phyloP scores from a whole-genome alignment of 1,140 invertebrate species.

The Helicoverpa armigera region DNA sequence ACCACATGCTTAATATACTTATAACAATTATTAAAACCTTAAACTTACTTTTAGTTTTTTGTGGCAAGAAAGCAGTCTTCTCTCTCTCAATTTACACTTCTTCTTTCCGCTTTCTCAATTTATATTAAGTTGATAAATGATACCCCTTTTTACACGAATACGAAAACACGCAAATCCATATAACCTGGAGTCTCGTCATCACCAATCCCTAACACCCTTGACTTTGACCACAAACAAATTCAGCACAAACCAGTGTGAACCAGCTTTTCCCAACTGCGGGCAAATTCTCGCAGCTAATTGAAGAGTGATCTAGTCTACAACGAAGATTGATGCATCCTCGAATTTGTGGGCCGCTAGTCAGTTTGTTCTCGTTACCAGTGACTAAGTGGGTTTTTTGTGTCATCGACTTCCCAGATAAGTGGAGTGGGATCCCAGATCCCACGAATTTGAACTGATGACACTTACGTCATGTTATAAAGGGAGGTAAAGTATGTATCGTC shows the following conservation, averaged over 20 bases:
- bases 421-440: not conserved
- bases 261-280: not conserved
- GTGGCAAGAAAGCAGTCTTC: too few species aligned
- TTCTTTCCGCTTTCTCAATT: too few species aligned
- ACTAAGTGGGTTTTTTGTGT: not conserved
- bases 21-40: too few species aligned
- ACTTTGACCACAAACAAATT: not conserved
- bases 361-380: not conserved
- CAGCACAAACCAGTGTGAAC: not conserved
- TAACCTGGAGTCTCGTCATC: too few species aligned
- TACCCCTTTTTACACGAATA: too few species aligned
- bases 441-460: not conserved
- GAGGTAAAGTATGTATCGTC: not conserved
- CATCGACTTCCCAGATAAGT: not conserved
- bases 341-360: constrained; percentile 6
- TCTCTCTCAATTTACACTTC: too few species aligned
- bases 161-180: too few species aligned
- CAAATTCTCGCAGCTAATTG: not conserved
- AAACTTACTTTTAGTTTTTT: too few species aligned
- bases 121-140: too few species aligned
- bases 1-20: too few species aligned
- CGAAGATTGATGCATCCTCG: not conserved
- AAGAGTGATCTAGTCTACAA: not conserved
- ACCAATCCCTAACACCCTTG: not conserved
- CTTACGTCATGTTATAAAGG: not conserved